Base-by-base conservation (phyloP, 2,797 vertebrate genomes). In the Tinamus major region DNA sequence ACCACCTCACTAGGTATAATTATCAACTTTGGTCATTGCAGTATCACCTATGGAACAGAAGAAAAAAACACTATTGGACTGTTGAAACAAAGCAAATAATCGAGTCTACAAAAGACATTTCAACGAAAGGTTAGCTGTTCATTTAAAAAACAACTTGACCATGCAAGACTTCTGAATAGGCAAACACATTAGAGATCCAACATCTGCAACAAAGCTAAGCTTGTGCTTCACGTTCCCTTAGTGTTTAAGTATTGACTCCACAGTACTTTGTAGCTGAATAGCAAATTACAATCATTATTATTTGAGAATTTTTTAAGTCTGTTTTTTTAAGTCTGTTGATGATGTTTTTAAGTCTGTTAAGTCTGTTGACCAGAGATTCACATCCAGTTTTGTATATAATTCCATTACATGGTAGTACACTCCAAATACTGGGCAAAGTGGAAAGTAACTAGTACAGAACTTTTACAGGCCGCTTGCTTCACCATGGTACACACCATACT, bases 351-450 rank as follows among this genome's bases (percentile, higher is more conserved):
- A 85, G n/a, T n/a, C n/a, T n/a, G n/a, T n/a, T n/a, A n/a, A 67
- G 67, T 58, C 26, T 56, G 37, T 69, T 72, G 13, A 88, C 51
- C 0, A 87, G 18, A 65, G 20, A 91, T 49, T 56, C 26, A 58
- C 1, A 26, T 69, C 19, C 44, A 33, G 33, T 62, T 86, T 67
- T 65, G 7, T 76, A 33, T 74, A 2, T 42, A 37, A 71, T 74
- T 53, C 39, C 46, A 3, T 77, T 41, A 4, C 1, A 55, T 7
- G 1, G 1, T 56, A 12, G 10, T 23, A 29, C 6, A 17, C 19
- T 72, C 79, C 46, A 63, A 16, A 79, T 29, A 61, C 10, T 14
- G 41, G 8, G 7, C 31, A 13, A 88, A 90, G 33, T 56, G 8
- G 27, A 16, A 88, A 88, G 33, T 61, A 56, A 48, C 16, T 33